These are phyloP conservation scores for Casuarius casuarius DNA, from an alignment of 2,113 vertebrate genomes.

Conservation along the genomic window DNA sequence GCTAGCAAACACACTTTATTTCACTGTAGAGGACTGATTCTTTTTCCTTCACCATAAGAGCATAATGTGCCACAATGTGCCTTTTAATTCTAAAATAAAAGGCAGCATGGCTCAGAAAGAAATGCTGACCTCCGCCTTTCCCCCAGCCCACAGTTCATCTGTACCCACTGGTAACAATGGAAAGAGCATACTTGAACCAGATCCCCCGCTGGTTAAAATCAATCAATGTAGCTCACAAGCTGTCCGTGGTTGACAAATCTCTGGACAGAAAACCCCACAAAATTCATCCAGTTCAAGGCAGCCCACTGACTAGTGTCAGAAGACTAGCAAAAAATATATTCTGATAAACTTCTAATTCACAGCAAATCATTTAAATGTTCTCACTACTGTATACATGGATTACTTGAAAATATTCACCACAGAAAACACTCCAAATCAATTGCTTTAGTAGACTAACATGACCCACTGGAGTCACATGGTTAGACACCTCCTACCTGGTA, in stretches of 20 bases:
- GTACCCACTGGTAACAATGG: not conserved
- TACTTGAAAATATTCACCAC: not conserved
- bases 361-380: not conserved
- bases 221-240: not conserved
- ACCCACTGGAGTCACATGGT: not conserved
- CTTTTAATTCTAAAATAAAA: not conserved
- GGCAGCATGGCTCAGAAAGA: not conserved
- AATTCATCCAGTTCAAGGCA: not conserved
- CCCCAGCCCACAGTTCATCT: not conserved
- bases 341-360: not conserved
- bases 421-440: not conserved
- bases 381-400: not conserved
- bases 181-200: not conserved
- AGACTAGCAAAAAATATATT: not conserved
- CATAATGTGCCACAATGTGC: not conserved
- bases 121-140: not conserved
- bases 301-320: not conserved
- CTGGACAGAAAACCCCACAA: not conserved
- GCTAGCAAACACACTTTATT: constrained; percentile 2
- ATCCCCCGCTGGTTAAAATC: not conserved
- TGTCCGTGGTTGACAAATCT: not conserved
- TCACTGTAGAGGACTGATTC: not conserved
- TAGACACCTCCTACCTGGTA: not conserved
- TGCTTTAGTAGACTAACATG: not conserved
- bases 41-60: not conserved